Evolutionary conservation across 2,113 vertebrate species (phyloP).

Genomic region (Phrynosoma platyrhinos): DNA sequence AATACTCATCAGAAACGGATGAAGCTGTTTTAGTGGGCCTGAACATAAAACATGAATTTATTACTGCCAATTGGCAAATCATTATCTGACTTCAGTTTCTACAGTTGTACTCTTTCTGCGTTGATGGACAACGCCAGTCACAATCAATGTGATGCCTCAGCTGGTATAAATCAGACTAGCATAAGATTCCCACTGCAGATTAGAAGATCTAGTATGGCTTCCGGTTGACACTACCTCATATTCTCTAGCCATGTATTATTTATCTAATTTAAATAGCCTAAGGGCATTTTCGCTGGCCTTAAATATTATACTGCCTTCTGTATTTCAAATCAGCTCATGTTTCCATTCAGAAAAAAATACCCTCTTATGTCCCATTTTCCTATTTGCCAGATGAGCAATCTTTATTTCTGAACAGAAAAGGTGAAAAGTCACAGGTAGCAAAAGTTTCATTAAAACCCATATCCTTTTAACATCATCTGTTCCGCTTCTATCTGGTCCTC

Average conservation of each 20-base stretch:
- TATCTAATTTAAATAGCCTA: slow-evolving; percentile 18
- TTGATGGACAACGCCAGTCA: background rate
- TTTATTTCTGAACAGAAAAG: slow-evolving; percentile 8
- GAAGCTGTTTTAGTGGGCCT: background rate
- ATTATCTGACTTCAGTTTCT: background rate
- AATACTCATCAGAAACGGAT: background rate
- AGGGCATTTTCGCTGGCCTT: background rate
- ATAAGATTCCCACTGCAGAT: background rate
- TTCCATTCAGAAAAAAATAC: background rate
- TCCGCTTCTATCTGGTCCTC: background rate
- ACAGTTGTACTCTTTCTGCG: background rate
- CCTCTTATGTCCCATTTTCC: background rate
- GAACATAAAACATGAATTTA: background rate
- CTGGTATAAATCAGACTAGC: background rate
- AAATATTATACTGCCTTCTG: background rate
- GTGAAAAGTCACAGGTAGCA: background rate
- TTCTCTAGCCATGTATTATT: slow-evolving; percentile 21
- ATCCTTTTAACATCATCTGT: background rate
- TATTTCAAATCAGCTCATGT: background rate
- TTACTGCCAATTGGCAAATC: background rate
- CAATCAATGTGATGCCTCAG: background rate
- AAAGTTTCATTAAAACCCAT: background rate
- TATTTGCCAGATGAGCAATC: background rate
- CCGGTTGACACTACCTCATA: background rate
- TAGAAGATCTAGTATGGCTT: background rate